phyloP scores from a whole-genome alignment of 2,113 vertebrate species.

The Lamprotornis superbus region DNA sequence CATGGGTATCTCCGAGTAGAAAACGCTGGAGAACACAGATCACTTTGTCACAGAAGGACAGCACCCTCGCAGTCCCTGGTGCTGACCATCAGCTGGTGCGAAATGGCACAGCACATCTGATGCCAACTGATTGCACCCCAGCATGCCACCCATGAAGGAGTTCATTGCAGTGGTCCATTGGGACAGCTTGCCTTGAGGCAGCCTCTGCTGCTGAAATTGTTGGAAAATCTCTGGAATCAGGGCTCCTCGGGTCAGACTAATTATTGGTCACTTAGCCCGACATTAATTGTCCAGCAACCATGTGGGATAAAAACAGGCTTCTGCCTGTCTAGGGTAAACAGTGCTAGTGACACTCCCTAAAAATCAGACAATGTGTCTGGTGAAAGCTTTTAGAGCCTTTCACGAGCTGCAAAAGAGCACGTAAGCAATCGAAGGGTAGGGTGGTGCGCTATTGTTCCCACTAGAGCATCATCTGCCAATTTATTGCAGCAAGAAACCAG shows the following conservation, averaged over 20 bases:
- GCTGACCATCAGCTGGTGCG: background rate
- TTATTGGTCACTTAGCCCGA: background rate
- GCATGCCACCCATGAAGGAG: background rate
- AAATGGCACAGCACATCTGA: background rate
- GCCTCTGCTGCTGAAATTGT: background rate
- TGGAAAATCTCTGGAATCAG: background rate
- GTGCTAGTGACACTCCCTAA: background rate
- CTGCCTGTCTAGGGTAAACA: background rate
- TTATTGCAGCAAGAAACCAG: slow-evolving; percentile 9
- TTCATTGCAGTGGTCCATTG: background rate
- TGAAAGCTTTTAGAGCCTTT: slow-evolving; percentile 54
- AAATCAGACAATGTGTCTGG: slow-evolving; percentile 30
- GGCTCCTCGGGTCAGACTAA: background rate
- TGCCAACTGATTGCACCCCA: background rate
- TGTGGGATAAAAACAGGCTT: background rate
- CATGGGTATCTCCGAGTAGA: background rate
- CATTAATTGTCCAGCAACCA: background rate
- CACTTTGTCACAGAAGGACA: background rate
- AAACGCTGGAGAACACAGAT: background rate
- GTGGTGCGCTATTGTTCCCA: slow-evolving; percentile 10
- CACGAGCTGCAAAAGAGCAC: background rate
- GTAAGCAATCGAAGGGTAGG: background rate
- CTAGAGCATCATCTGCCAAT: slow-evolving; percentile 21
- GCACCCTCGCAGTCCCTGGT: background rate
- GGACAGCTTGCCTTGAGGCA: background rate